Base-by-base conservation (phyloP, 2,113 vertebrate genomes). In the Myrmecophaga tridactyla region DNA sequence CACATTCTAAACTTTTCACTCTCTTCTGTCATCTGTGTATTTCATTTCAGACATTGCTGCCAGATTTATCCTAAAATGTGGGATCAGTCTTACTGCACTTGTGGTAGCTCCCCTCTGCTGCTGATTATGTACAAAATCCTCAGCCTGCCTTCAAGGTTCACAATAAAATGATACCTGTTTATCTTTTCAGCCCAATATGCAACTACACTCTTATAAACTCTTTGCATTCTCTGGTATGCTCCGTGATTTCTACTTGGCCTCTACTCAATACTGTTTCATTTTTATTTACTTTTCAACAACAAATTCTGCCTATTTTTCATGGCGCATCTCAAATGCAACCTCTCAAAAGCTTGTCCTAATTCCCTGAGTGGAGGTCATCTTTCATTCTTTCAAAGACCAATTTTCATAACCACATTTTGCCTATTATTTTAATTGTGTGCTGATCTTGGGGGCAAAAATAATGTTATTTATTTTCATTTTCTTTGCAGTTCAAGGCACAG, bases 371-470 rank as follows among this genome's bases (percentile, higher is more conserved):
- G n/a, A 73, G 15, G 29, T n/a, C 36, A 10, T 76, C 65, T 76
- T 87, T 60, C n/a, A 73, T 86, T 94, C 63, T 31, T 94, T 87
- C 39, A 60, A 84, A 96, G 90, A 53, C 8, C 73, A 82, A 29
- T 91, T 81, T 39, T 93, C 7, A 27, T 60, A 65, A 76, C 25
- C 7, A 31, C 2, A 8, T 67, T 34, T 73, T 90, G n/a, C 29
- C 10, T 92, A 90, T 88, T 63, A 89, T 60, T 75, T 83, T 75
- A 48, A 69, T 65, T 27, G 5, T 69, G 9, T 39, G 6, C n/a
- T 48, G 14, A 46, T 27, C 25, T 41, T n/a, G 39, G 72, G 85
- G 53, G 46, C 51, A 92, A 77, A 87, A 31, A 87, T 39, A 62
- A 69, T 69, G 41, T 83, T n/a, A 46, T 23, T 88, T 23, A 70